Evolutionary conservation across 2,797 vertebrate genomes (phyloP).

Genomic region (Tokudaia tokunoshimensis): DNA sequence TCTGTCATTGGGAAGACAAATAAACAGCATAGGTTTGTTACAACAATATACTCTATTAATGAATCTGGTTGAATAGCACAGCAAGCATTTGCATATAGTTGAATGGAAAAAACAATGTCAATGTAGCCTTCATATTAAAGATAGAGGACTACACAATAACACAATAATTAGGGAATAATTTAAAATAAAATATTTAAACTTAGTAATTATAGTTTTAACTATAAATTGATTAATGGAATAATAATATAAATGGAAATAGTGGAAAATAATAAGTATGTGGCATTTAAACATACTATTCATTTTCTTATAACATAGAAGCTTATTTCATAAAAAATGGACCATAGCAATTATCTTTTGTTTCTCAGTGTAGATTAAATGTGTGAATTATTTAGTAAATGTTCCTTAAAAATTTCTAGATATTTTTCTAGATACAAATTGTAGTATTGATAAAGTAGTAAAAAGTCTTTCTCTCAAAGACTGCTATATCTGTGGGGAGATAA

Average conservation of each 20-base stretch:
- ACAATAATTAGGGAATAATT: neutral
- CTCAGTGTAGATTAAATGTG: neutral
- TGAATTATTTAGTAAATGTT: neutral
- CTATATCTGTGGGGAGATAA: neutral
- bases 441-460: neutral
- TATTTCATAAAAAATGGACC: neutral
- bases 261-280: neutral
- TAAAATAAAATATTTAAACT: neutral
- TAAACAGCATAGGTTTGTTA: neutral
- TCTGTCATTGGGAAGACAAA: neutral
- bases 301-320: neutral
- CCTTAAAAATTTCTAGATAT: neutral
- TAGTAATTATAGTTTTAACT: neutral
- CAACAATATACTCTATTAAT: neutral
- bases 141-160: neutral
- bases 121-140: neutral
- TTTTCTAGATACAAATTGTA: neutral
- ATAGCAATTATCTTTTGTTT: neutral
- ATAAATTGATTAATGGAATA: neutral
- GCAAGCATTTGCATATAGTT: neutral
- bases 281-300: neutral
- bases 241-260: neutral
- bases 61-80: neutral
- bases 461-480: neutral
- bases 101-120: neutral